Base-by-base conservation (phyloP, 2,113 vertebrate genomes). In the Eptatretus burgeri region DNA sequence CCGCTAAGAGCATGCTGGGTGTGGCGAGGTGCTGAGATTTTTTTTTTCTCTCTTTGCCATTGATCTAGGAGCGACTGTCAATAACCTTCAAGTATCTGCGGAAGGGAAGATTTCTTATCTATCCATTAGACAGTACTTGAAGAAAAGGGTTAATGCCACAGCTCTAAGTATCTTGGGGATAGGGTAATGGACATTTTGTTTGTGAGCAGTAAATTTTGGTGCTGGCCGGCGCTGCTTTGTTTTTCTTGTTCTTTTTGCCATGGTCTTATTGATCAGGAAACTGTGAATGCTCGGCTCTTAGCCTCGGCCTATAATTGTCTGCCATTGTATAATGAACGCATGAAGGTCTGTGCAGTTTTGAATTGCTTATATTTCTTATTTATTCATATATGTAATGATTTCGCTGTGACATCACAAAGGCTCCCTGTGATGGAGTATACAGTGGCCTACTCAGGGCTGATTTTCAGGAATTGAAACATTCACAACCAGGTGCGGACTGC, bases 111-210 rank as follows among this genome's bases (percentile, higher is more conserved):
- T 20, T 20, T 60, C n/a, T 60, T 60, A 60, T 60, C 56, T 60
- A n/a, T 60, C 56, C 56, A 60, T 60, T 60, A 60, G 56, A 17
- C 56, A 60, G 56, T 20, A 60, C 9, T 60, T 20, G 20, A 20
- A 60, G 20, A 60, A 60, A 56, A 60, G 20, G 20, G 20, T 17
- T 60, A 20, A 17, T 60, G 10, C n/a, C 56, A 60, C 56, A 17
- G 20, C 56, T n/a, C 56, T 17, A 60, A n/a, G 56, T 60, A n/a
- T 60, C 56, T 20, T 60, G 56, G 56, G n/a, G 56, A 60, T 17
- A 20, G 56, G 56, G 56, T 20, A 60, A 60, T 60, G 56, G 56
- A 60, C 20, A 60, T 60, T 60, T 60, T 60, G 56, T 60, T 60
- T 60, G n/a, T 20, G 20, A 20, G n/a, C 56, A 60, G 56, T 60